These are phyloP conservation scores for Mallotus villosus DNA, from an alignment of 2,797 vertebrate species.

Conservation along the genomic window DNA sequence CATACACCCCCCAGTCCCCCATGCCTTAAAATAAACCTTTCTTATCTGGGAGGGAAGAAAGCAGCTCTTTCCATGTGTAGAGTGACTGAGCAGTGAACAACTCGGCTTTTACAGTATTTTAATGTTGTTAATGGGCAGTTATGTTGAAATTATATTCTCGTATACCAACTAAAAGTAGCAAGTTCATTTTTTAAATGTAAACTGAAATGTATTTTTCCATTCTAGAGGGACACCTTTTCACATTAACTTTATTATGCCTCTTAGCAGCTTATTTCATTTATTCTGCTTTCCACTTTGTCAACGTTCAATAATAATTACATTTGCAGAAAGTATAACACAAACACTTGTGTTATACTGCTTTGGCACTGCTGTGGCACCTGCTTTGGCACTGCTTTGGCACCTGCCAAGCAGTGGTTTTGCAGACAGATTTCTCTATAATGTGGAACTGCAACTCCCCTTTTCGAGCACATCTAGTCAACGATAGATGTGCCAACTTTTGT, in stretches of 20 bases:
- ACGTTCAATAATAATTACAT: neutral
- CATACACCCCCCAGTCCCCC: conserved; percentile 28
- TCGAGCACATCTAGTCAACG: neutral
- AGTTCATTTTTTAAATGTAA: no score
- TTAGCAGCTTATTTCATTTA: conserved; percentile 1
- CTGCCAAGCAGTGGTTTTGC: conserved; percentile 22
- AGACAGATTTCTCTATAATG: conserved; percentile 34
- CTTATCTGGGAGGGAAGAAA: conserved; percentile 40
- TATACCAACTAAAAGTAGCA: no score
- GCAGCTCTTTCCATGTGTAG: conserved; percentile 28
- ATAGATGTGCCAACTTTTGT: no score
- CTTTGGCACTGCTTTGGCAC: no score
- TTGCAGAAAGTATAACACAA: conserved; percentile 35
- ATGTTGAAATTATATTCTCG: no score
- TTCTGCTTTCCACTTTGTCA: conserved; percentile 2
- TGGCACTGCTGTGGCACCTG: no score
- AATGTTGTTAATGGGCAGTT: neutral
- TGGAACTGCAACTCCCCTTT: conserved; percentile 43
- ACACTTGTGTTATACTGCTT: no score
- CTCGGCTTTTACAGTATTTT: conserved; percentile 1
- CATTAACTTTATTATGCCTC: conserved; percentile 5
- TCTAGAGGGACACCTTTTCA: conserved; percentile 5
- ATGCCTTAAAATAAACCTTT: conserved; percentile 70
- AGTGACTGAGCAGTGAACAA: conserved; percentile 24
- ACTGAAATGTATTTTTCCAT: neutral